Evolutionary conservation across 2,113 vertebrate species (phyloP).

Genomic region (Anser brachyrhynchus): DNA sequence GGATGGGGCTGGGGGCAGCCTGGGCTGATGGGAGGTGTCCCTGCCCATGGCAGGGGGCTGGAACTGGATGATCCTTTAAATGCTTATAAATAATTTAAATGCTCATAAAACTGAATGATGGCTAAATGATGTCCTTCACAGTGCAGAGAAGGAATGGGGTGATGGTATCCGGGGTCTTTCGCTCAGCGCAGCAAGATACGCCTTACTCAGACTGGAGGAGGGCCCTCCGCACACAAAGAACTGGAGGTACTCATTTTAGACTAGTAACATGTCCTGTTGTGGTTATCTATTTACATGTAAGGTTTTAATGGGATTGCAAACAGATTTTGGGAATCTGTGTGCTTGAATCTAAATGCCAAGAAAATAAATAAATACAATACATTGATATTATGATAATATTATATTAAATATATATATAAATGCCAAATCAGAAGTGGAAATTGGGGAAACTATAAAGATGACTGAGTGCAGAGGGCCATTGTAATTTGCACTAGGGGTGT

Average conservation of each 20-base stretch:
- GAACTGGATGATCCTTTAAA: too few relatives aligned
- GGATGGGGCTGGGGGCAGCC: too few relatives aligned
- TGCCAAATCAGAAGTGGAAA: background rate
- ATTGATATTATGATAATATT: too few relatives aligned
- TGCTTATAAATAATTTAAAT: too few relatives aligned
- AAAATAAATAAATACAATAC: too few relatives aligned
- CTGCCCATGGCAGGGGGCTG: too few relatives aligned
- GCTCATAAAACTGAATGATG: accelerated
- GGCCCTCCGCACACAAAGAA: slow-evolving; percentile 98
- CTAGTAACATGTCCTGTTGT: background rate
- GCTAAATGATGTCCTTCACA: slow-evolving; percentile 31
- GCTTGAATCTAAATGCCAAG: background rate
- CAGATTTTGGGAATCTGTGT: background rate
- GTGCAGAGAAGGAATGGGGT: slow-evolving; percentile 98
- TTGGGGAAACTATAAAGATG: background rate
- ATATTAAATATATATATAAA: too few relatives aligned
- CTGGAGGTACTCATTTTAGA: slow-evolving; percentile 84
- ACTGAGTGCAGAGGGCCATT: background rate
- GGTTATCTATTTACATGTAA: background rate
- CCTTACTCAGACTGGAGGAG: slow-evolving; percentile 90
- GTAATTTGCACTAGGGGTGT: background rate
- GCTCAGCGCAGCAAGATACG: slow-evolving; percentile 93
- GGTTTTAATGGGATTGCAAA: background rate
- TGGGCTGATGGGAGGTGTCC: too few relatives aligned
- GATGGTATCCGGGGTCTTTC: slow-evolving; percentile 97